phyloP scores from a whole-genome alignment of 2,888 invertebrate species.

The Dione vanillae region DNA sequence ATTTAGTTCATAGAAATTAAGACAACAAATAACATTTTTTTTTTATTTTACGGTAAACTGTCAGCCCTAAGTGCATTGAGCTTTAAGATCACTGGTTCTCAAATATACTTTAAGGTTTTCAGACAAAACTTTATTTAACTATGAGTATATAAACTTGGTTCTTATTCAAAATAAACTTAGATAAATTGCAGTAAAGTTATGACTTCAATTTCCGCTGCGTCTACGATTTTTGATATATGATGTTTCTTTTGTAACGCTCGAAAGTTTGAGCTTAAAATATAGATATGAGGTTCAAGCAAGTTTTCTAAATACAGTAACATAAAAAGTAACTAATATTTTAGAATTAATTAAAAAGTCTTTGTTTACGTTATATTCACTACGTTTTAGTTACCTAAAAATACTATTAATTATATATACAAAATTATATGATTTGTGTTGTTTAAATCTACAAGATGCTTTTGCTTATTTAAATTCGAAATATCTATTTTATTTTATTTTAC shows the following conservation, averaged over 20 bases:
- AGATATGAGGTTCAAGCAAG: no score
- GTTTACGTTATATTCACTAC: no score
- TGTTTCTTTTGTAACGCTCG: not conserved
- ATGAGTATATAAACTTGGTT: not conserved
- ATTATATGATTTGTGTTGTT: no score
- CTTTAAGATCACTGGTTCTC: not conserved
- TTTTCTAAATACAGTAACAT: not conserved
- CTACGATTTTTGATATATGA: slow-evolving; percentile 12
- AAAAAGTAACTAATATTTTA: not conserved
- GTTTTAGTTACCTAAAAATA: no score
- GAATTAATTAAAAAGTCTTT: no score
- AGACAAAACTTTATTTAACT: not conserved
- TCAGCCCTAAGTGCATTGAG: no score
- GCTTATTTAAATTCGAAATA: no score
- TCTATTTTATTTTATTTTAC: not conserved
- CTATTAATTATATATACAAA: no score
- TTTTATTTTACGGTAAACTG: no score
- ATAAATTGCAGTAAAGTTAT: slow-evolving; percentile 17
- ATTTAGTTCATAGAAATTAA: no score
- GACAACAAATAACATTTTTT: no score
- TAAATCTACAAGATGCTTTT: no score
- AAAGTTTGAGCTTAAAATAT: not conserved
- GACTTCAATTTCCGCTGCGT: slow-evolving; percentile 9
- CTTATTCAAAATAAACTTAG: slow-evolving; percentile 5
- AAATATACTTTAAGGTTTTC: not conserved